A percentile compares a stretch with the other conserved stretches of the same genome.
phyloP scores from a whole-genome alignment of 2,113 vertebrate genomes.

The Meleagris gallopavo region DNA sequence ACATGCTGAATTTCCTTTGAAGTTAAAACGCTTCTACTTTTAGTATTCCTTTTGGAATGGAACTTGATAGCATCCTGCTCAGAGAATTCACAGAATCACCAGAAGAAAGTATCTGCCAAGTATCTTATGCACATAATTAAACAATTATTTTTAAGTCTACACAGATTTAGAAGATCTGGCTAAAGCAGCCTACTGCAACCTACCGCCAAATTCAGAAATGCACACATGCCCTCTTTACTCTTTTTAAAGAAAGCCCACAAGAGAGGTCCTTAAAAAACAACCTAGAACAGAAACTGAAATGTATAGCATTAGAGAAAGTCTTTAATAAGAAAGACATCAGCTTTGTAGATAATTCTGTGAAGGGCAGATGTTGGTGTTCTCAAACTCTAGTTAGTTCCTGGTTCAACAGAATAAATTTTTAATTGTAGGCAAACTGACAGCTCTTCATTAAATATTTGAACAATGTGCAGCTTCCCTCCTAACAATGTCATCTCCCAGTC shows the following conservation, averaged over 20 bases:
- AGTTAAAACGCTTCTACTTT: background rate
- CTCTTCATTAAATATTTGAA: background rate
- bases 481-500: background rate
- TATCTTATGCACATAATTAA: constrained; percentile 11
- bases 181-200: background rate
- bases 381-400: background rate
- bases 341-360: background rate
- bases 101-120: background rate
- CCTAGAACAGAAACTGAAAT: background rate
- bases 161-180: background rate
- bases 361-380: background rate
- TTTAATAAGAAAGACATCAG: background rate
- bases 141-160: background rate
- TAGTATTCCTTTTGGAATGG: background rate
- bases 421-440: background rate
- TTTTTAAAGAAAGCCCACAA: background rate
- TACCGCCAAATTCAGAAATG: background rate
- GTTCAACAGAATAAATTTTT: background rate
- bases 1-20: background rate
- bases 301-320: background rate
- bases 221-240: background rate
- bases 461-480: background rate
- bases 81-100: background rate
- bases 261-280: background rate
- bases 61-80: background rate